Base-by-base conservation (phyloP, 2,797 vertebrate species). In the Epinephelus awoara region DNA sequence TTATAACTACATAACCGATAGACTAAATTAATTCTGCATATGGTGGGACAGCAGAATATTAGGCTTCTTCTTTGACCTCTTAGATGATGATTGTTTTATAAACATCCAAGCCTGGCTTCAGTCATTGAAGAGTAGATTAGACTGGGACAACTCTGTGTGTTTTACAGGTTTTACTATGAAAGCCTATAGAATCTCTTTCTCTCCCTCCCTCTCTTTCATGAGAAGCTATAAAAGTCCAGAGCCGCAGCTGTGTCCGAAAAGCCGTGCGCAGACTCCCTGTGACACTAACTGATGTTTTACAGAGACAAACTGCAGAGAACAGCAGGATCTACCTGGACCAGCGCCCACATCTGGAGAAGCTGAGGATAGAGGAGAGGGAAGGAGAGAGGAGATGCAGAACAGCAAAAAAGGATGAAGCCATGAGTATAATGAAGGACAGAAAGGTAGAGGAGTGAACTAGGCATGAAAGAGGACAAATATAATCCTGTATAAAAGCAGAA, bases 241-340 rank as follows among this genome's bases (percentile, higher is more conserved):
- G 49, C 21, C 4, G 42, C 75, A 90, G 88, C 87, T 90, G 91
- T 52, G 40, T 77, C 79, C 14, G 23, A 78, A 72, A 72, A 77
- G 67, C 80, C 23, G 11, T 18, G 65, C n/a, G 61, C 73, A 57
- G 75, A 68, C 79, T 89, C 59, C 47, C 72, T 83, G 57, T 84
- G 88, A 91, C 83, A 87, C 76, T 59, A 85, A 84, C 85, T 71
- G 81, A 90, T 89, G 89, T 90, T 87, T 91, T 85, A 90, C 85
- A 80, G 85, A 91, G 87, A 92, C 86, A 83, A 75, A 89, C 82
- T 83, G 87, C 89, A 83, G 84, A 80, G 83, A 80, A 69, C 86
- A 83, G 88, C 83, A 75, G 85, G 86, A 83, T 82, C 78, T 63
- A 66, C 69, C 79, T 91, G 91, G 87, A 91, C 52, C 83, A 65